phyloP scores from a whole-genome alignment of 2,113 vertebrate species.

The Maccullochella peelii region DNA sequence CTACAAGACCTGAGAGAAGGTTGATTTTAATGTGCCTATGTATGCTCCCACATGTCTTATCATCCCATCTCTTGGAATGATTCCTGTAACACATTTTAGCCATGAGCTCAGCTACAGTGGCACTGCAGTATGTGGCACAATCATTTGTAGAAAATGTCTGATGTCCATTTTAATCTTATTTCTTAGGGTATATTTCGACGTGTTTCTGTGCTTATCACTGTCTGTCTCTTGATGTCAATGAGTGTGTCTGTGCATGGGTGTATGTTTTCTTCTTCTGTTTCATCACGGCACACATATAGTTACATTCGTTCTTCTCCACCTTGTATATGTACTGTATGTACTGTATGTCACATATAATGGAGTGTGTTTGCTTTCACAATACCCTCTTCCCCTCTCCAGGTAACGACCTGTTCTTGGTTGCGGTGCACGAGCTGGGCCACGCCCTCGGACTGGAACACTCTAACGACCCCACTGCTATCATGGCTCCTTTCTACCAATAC shows the following conservation, averaged over 20 bases:
- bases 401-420: conserved; percentile 86
- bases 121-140: not conserved
- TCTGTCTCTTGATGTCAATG: not conserved
- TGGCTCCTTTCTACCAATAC: conserved; percentile 89
- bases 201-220: not conserved
- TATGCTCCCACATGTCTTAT: not conserved
- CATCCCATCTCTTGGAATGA: not conserved
- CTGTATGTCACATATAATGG: not conserved
- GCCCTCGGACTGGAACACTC: conserved; percentile 88
- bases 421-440: conserved; percentile 87
- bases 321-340: no score
- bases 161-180: not conserved
- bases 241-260: not conserved
- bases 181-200: not conserved
- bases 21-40: not conserved
- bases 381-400: conserved; percentile 65
- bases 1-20: not conserved
- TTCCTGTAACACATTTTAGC: not conserved
- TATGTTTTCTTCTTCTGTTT: not conserved
- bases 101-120: not conserved
- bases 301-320: not conserved
- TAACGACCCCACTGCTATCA: conserved; percentile 86
- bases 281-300: not conserved
- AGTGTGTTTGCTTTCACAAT: not conserved
- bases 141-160: not conserved